These are phyloP conservation scores for Philonicus albiceps DNA, from an alignment of 2,888 invertebrate genomes.

Conservation along the genomic window DNA sequence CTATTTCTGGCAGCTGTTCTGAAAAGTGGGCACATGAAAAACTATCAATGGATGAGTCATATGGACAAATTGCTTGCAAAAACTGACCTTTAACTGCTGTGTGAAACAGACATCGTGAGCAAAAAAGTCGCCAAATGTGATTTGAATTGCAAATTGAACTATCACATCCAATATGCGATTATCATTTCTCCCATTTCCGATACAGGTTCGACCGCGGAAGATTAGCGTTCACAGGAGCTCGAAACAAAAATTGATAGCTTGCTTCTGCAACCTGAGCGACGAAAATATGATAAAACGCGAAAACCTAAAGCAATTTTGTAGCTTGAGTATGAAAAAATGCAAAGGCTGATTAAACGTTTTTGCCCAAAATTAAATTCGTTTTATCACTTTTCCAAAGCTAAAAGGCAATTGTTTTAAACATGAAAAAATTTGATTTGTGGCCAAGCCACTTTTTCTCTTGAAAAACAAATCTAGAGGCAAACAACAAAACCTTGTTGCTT, in stretches of 20 bases:
- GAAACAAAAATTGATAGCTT: not conserved
- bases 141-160: constrained; percentile 31
- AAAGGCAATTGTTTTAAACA: not conserved
- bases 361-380: not conserved
- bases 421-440: not conserved
- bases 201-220: not conserved
- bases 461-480: not conserved
- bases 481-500: not conserved
- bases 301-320: not conserved
- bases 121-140: not conserved
- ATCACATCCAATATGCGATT: constrained; percentile 19
- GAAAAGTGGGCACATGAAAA: not conserved
- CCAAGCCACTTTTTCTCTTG: not conserved
- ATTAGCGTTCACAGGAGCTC: not conserved
- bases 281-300: not conserved
- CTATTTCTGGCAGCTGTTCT: not conserved
- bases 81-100: not conserved
- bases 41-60: not conserved
- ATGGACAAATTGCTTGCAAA: not conserved
- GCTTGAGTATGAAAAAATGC: not conserved
- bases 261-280: not conserved
- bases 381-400: not conserved
- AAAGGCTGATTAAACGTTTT: constrained; percentile 19
- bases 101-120: not conserved
- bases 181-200: not conserved